phyloP scores from a whole-genome alignment of 2,113 vertebrate species.

The Stercorarius parasiticus region DNA sequence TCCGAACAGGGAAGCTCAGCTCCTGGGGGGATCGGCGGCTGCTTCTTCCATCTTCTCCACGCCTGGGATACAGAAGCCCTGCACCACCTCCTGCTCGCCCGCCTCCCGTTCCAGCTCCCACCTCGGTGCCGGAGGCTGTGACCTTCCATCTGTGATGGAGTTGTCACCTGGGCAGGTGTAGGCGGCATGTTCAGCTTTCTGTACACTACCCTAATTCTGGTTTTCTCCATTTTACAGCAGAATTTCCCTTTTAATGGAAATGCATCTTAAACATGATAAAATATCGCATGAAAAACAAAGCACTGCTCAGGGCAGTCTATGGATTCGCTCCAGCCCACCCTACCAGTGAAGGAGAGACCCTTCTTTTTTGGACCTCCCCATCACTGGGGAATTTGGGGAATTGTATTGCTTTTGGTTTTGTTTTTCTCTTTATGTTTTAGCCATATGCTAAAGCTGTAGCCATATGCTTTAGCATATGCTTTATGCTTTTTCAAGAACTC shows the following conservation, averaged over 20 bases:
- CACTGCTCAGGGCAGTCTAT: not conserved
- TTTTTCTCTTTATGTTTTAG: not conserved
- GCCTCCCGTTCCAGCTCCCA: not conserved
- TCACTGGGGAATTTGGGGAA: not conserved
- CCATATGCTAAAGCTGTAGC: not conserved
- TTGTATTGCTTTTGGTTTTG: not conserved
- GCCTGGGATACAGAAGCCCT: not conserved
- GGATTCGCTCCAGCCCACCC: accelerated
- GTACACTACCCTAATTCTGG: not conserved
- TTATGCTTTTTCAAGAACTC: not conserved
- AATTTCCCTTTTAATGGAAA: not conserved
- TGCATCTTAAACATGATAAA: not conserved
- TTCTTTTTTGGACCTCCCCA: not conserved
- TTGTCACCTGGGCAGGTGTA: not conserved
- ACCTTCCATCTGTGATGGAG: not conserved
- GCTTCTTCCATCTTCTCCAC: not conserved
- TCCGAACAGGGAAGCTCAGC: accelerated
- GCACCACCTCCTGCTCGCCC: not conserved
- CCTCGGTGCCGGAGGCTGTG: not conserved
- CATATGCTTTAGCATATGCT: not conserved
- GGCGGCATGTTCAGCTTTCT: not conserved
- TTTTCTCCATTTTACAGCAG: not conserved
- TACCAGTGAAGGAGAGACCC: not conserved
- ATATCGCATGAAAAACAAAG: not conserved
- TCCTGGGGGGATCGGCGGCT: not conserved